A percentile compares a stretch with the other conserved stretches of the same genome.
Conservation (phyloP, 2,888 invertebrate species). For the Melanostoma mellinum region DNA sequence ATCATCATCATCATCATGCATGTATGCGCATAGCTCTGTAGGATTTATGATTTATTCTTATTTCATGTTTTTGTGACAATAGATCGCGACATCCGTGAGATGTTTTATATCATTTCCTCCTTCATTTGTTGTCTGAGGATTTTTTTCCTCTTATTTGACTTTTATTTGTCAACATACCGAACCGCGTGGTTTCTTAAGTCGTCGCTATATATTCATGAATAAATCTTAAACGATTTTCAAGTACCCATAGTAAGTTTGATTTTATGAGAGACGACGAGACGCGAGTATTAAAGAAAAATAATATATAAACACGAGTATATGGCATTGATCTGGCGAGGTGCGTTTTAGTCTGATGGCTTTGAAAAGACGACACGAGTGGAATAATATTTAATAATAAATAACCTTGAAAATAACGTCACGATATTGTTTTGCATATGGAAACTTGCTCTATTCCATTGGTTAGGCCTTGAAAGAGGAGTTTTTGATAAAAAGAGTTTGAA, state of each 20-base stretch:
- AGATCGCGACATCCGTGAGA: conserved; percentile 59
- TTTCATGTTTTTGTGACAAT: conserved; percentile 57
- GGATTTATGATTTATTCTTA: conserved; percentile 62
- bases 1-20: conserved; percentile 47
- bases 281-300: background rate
- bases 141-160: conserved; percentile 16
- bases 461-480: too few relatives aligned
- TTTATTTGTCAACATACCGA: background rate
- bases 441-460: too few relatives aligned
- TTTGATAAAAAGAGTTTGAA: too few relatives aligned
- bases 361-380: conserved; percentile 23
- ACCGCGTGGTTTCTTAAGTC: conserved; percentile 4
- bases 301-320: conserved; percentile 15
- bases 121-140: conserved; percentile 48
- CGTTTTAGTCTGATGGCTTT: conserved; percentile 20
- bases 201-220: conserved; percentile 36
- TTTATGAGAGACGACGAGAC: background rate
- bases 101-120: conserved; percentile 48
- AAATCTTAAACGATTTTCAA: conserved; percentile 41
- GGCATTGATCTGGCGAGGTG: background rate
- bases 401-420: conserved; percentile 19
- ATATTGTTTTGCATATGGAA: background rate
- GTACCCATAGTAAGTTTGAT: conserved; percentile 14
- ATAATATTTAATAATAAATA: conserved; percentile 21
- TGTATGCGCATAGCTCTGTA: conserved; percentile 16